A percentile compares a stretch with the other conserved stretches of the same genome.
Evolutionary conservation across 2,113 vertebrate genomes (phyloP).

Genomic region (Varanus komodoensis): DNA sequence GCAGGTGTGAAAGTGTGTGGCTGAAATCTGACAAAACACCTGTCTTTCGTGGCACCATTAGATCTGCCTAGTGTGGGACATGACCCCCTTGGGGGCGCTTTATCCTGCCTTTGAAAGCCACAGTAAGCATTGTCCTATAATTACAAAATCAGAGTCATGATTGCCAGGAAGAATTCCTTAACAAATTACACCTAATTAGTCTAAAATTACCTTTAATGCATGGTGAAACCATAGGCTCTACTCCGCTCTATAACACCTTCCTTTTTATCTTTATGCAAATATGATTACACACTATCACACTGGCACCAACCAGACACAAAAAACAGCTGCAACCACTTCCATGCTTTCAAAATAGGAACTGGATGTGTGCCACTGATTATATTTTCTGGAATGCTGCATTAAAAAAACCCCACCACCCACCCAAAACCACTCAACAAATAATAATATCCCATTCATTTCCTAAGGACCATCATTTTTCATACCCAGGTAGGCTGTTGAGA

Average conservation of each 20-base stretch:
- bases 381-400: conserved; percentile 71
- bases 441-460: not conserved
- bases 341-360: conserved; percentile 73
- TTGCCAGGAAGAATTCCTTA: conserved; percentile 76
- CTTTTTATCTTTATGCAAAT: conserved; percentile 83
- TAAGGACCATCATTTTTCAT: not conserved
- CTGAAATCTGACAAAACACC: conserved; percentile 79
- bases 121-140: conserved; percentile 76
- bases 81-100: conserved; percentile 70
- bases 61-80: conserved; percentile 67
- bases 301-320: conserved; percentile 72
- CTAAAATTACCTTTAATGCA: conserved; percentile 82
- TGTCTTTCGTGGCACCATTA: conserved; percentile 77
- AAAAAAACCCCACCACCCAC: conserved; percentile 49
- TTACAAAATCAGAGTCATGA: conserved; percentile 79
- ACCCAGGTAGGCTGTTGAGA: not conserved
- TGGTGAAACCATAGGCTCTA: conserved; percentile 77
- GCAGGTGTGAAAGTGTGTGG: conserved; percentile 85
- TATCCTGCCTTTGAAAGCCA: conserved; percentile 75
- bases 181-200: conserved; percentile 81
- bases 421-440: not conserved
- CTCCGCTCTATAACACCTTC: conserved; percentile 77
- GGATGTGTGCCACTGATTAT: conserved; percentile 73
- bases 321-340: conserved; percentile 76
- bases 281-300: conserved; percentile 78